Percentiles rank a stretch among this genome's conserved stretches.
Conservation (phyloP, 2,888 invertebrate species). For the Apeira syringaria region DNA sequence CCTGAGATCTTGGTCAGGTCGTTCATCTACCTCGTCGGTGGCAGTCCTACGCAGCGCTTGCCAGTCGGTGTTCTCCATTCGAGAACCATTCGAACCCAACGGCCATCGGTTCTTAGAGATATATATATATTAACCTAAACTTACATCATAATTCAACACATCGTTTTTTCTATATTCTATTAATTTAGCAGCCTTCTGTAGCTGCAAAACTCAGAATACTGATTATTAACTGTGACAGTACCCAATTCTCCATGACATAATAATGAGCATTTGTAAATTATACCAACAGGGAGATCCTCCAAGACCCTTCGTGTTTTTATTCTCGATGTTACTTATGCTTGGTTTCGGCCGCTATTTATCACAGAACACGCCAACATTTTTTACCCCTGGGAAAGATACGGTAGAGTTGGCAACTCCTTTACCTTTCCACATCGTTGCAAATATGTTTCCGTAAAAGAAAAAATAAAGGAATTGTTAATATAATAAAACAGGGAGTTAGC, state of each 20-base stretch:
- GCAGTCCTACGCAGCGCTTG: too few species aligned
- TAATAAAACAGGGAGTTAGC: too few species aligned
- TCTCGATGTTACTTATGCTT: conserved; percentile 20
- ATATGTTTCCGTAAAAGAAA: not conserved
- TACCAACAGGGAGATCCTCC: conserved; percentile 24
- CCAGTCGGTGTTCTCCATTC: too few species aligned
- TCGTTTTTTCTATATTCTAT: too few species aligned
- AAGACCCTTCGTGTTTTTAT: conserved; percentile 19
- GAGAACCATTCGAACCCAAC: too few species aligned
- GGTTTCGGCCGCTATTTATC: conserved; percentile 19
- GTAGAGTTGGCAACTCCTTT: not conserved
- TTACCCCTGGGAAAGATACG: conserved; percentile 21
- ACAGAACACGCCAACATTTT: conserved; percentile 19
- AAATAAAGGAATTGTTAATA: not conserved
- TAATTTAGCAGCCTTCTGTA: too few species aligned
- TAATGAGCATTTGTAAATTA: conserved; percentile 42
- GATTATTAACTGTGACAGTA: conserved; percentile 16
- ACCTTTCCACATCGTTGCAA: conserved; percentile 1
- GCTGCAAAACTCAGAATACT: too few species aligned
- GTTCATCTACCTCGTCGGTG: too few species aligned
- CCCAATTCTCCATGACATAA: conserved; percentile 39
- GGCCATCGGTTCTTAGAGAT: too few species aligned
- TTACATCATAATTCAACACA: too few species aligned
- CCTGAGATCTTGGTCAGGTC: too few species aligned
- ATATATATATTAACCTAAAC: too few species aligned